Base-by-base conservation (phyloP, 2,888 invertebrate species). In the Uropetala carovei region DNA sequence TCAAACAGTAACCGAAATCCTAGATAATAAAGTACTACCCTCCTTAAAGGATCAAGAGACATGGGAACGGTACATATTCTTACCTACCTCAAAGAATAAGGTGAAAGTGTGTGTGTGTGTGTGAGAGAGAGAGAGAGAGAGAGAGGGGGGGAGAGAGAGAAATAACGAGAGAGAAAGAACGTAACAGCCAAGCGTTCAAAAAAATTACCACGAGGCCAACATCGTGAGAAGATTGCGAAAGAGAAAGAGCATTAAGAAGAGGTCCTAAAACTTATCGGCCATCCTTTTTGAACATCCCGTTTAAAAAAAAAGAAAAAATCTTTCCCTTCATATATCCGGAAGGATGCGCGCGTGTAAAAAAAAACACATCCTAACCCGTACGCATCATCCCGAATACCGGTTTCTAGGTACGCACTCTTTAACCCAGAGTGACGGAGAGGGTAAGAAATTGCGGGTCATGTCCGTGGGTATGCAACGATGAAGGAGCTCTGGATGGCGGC, bases 341-440 rank as follows among this genome's bases (percentile, higher is more conserved):
- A 86, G 30, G n/a, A 14, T 64, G 60, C 43, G 64, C 89, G 43
- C 14, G 64, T 43, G 64, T 43, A 89, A 89, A 89, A 89, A 89
- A 64, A 11, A 60, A 59, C n/a, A 83, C 18, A 57, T 83, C 83
- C 64, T 64, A 43, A 60, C 89, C 64, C 43, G 60, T 68, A 89
- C 89, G 68, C 68, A 89, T 60, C 89, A 64, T 43, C 89, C 89
- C 43, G 64, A 89, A 89, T 89, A 89, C 89, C 89, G 89, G 89
- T 89, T 89, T 89, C 89, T 86, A 60, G 60, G 59, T 57, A 60
- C 59, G 59, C 89, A 16, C 58, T 89, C 89, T 30, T 59, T 30
- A 86, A 59, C 89, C 64, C 43, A 18, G 89, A 89, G 9, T 60
- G 64, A 22, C 14, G 83, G 82, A 82, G 30, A 43, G 82, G 5